phyloP scores from a whole-genome alignment of 1,140 invertebrate genomes.

The Lepeophtheirus salmonis region DNA sequence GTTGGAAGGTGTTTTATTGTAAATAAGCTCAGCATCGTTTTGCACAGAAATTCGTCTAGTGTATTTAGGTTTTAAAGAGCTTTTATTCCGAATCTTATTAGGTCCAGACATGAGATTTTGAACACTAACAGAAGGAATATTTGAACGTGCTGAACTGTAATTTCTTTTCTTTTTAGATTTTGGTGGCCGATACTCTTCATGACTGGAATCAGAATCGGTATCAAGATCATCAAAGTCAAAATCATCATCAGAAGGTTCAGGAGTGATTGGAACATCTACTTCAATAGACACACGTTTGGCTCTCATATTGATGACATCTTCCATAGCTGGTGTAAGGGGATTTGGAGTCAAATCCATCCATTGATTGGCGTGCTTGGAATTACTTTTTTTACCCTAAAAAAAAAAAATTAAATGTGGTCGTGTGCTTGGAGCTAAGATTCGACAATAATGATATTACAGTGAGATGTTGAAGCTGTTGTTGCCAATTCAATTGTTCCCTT shows the following conservation, averaged over 20 bases:
- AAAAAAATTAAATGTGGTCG: not conserved
- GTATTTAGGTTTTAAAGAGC: not conserved
- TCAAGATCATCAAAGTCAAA: not conserved
- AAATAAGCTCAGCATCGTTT: not conserved
- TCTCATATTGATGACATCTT: constrained; percentile 12
- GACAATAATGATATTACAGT: not conserved
- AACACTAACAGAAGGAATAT: not conserved
- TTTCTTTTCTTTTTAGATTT: not conserved
- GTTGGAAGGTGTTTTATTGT: too few relatives aligned
- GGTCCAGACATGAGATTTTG: not conserved
- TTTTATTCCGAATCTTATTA: not conserved
- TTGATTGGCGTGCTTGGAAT: not conserved
- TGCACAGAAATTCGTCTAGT: constrained; percentile 2
- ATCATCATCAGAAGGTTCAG: constrained; percentile 13
- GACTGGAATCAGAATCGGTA: not conserved
- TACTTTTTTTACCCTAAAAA: not conserved
- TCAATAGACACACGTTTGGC: constrained; percentile 5
- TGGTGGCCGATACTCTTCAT: constrained; percentile 1
- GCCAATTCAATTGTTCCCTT: constrained; percentile 2
- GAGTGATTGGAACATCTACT: constrained; percentile 11
- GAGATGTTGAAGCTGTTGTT: constrained; percentile 15
- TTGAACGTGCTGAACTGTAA: not conserved
- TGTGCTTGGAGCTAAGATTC: not conserved
- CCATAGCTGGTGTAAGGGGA: constrained; percentile 16
- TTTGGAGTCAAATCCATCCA: not conserved